Evolutionary conservation across 2,888 invertebrate species (phyloP).

Genomic region (Nezara viridula): DNA sequence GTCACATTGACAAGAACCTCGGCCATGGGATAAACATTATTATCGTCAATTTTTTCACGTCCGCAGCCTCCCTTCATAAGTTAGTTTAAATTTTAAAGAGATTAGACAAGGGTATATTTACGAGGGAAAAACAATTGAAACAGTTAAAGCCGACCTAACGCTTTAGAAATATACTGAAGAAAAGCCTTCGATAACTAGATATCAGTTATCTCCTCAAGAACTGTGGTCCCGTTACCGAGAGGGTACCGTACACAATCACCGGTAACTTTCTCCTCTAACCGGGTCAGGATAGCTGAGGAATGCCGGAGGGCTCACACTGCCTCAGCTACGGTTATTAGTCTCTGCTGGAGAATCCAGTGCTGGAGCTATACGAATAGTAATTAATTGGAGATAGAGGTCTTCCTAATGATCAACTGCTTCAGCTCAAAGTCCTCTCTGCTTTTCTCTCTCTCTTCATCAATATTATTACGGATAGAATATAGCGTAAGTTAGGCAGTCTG

Average conservation of each 20-base stretch:
- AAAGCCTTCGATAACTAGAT: background rate
- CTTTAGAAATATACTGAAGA: background rate
- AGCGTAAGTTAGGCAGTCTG: background rate
- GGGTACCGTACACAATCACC: background rate
- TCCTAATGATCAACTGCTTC: background rate
- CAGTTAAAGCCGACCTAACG: background rate
- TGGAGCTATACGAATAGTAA: background rate
- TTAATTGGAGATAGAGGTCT: background rate
- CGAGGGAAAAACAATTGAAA: no score
- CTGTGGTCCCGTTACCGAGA: background rate
- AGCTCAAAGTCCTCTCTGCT: background rate
- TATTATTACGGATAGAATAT: background rate
- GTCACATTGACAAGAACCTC: no score
- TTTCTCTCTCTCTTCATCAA: background rate
- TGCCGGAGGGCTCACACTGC: background rate
- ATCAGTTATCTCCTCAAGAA: background rate
- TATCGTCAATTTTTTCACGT: no score
- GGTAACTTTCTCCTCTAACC: background rate
- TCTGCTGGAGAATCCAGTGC: background rate
- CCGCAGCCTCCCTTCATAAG: no score
- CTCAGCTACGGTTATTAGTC: background rate
- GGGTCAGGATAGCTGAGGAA: background rate
- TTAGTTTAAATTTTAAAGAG: no score
- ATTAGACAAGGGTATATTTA: no score
- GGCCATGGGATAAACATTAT: no score